Evolutionary conservation across 1,140 invertebrate species (phyloP), one percentile per base, ranked within the genome.

Genomic region (Drosophila kepulauana): DNA sequence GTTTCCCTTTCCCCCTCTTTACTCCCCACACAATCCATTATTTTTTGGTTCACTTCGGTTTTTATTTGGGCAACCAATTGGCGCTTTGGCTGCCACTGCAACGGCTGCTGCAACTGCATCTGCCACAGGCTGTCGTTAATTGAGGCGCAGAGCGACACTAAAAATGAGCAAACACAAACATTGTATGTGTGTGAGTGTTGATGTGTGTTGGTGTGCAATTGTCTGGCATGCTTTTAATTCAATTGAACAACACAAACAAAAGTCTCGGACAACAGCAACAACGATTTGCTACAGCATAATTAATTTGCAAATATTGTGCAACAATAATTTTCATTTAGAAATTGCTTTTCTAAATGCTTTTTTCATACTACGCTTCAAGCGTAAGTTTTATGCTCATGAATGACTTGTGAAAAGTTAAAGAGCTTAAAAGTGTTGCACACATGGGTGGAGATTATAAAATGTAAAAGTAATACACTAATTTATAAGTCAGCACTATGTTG

Each of bases 241-340:
- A 74, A 74, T 74, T 74, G 65, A 41, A 56, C 66, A 67, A 20
- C n/a, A 13, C 43, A 3, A 66, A 11, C 51, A 46, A 46, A 11
- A 3, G 35, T 38, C 61, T 49, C 28, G 20, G n/a, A 38, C 68
- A 63, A 48, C 51, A 63, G 28, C 6, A 43, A 11, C 33, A 38
- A 13, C 15, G 6, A 5, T 52, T 35, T 15, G 33, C 33, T 25
- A 25, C 20, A 43, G 73, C 52, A 70, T 58, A 75, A 75, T 71
- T 75, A 70, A 75, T 70, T 75, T 75, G 16, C 51, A 64, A 61
- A 73, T 74, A 69, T 74, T 57, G 66, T 62, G 65, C 71, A 54
- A 67, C 45, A 54, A 67, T 73, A 61, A 61, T 75, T 75, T 51
- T 56, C 57, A 69, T 57, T 75, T 63, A 54, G 28, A 20, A 38